These are phyloP conservation scores for Cylas formicarius DNA, from an alignment of 1,140 invertebrate species.

Conservation along the genomic window DNA sequence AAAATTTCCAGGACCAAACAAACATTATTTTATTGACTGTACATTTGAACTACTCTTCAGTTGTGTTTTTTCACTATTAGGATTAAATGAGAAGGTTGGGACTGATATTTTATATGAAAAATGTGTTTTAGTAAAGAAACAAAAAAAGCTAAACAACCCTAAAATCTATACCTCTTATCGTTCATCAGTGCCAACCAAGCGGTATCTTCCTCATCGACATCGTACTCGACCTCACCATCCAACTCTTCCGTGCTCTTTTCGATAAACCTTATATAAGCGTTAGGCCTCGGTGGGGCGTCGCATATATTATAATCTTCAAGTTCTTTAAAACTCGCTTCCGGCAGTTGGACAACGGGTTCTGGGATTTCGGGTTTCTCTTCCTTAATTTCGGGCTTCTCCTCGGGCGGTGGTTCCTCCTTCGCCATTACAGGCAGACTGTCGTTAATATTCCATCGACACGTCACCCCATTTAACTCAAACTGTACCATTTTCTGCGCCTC, in stretches of 20 bases:
- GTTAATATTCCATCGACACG: conserved; percentile 48
- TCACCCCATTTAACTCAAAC: conserved; percentile 69
- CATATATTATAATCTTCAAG: conserved; percentile 69
- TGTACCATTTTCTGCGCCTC: conserved; percentile 77
- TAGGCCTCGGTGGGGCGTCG: conserved; percentile 70
- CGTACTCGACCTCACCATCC: conserved; percentile 92
- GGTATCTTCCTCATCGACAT: conserved; percentile 95
- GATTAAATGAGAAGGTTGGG: too few species aligned
- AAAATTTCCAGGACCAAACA: too few species aligned
- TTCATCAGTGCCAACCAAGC: conserved; percentile 89
- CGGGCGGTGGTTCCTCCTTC: conserved; percentile 53
- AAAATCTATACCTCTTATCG: conserved; percentile 50
- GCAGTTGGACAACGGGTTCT: conserved; percentile 58
- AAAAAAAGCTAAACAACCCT: neutral
- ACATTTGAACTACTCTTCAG: too few species aligned
- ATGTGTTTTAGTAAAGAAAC: neutral
- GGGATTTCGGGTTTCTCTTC: conserved; percentile 16
- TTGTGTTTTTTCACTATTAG: too few species aligned
- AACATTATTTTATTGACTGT: too few species aligned
- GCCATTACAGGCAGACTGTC: conserved; percentile 55
- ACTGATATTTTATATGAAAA: too few species aligned
- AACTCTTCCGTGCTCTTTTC: conserved; percentile 92
- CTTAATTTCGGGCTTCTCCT: conserved; percentile 39
- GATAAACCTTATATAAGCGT: conserved; percentile 84
- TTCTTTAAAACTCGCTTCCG: conserved; percentile 76